Evolutionary conservation across 2,797 vertebrate genomes (phyloP).

Genomic region (Ctenopoma multispine): DNA sequence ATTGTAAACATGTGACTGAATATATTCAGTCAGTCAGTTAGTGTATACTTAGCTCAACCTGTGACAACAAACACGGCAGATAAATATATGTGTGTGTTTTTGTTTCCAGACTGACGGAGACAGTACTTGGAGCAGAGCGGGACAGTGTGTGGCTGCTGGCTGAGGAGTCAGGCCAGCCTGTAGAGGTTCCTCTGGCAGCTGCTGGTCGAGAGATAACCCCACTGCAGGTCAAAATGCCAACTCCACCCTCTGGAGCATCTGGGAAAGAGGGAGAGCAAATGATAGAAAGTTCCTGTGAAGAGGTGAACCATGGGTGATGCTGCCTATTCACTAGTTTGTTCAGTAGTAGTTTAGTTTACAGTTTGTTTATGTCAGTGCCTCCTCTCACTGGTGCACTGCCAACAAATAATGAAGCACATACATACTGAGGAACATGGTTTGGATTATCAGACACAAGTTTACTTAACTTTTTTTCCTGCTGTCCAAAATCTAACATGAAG

Average conservation of each 20-base stretch:
- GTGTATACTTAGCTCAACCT: background rate
- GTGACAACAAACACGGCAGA: background rate
- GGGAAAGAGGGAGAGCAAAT: slow-evolving; percentile 11
- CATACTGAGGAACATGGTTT: background rate
- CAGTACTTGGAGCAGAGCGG: slow-evolving; percentile 31
- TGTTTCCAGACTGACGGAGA: slow-evolving; percentile 73
- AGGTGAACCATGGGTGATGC: slow-evolving; percentile 40
- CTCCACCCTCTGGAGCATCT: slow-evolving; percentile 34
- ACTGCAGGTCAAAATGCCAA: slow-evolving; percentile 51
- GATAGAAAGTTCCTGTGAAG: slow-evolving; percentile 6
- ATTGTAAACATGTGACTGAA: background rate
- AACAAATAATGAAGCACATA: background rate
- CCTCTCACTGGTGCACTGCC: no score
- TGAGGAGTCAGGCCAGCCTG: slow-evolving; percentile 52
- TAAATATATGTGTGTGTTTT: background rate
- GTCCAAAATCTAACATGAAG: background rate
- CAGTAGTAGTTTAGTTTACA: background rate
- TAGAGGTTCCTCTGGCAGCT: slow-evolving; percentile 23
- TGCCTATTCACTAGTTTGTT: background rate
- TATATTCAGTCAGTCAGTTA: background rate
- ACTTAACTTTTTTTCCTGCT: background rate
- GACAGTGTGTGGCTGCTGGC: slow-evolving; percentile 60
- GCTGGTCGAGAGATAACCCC: slow-evolving; percentile 79
- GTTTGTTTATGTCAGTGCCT: background rate
- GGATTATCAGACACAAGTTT: background rate